These are phyloP conservation scores for Parazoanthus atlanticus DNA, from an alignment of 92 coral and sea anemone species.

Conservation along the genomic window DNA sequence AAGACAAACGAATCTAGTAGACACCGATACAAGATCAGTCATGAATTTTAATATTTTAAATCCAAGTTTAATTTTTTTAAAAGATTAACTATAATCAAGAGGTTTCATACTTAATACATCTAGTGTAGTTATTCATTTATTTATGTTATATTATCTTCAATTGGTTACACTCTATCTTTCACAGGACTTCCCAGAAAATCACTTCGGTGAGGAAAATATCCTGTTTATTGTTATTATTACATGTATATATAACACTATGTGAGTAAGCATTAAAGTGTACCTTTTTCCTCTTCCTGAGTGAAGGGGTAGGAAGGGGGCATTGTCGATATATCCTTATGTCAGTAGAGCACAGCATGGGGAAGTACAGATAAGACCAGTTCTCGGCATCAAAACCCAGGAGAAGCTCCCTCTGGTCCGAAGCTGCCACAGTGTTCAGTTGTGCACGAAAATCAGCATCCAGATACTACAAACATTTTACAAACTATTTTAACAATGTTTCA, in stretches of 20 bases:
- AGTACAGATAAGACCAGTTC: conserved; percentile 79
- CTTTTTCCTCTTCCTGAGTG: conserved; percentile 61
- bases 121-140: too few species aligned
- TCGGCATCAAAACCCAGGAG: conserved; percentile 79
- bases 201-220: too few species aligned
- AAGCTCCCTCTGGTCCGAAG: conserved; percentile 81
- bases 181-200: too few species aligned
- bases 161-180: too few species aligned
- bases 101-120: too few species aligned
- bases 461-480: conserved; percentile 52
- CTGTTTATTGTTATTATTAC: too few species aligned
- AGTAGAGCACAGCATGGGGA: conserved; percentile 85
- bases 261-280: not conserved
- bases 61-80: too few species aligned
- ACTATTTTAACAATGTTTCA: not conserved
- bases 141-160: too few species aligned
- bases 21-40: too few species aligned
- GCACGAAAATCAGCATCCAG: conserved; percentile 90
- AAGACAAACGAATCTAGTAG: too few species aligned
- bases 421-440: conserved; percentile 66
- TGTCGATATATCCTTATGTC: conserved; percentile 91
- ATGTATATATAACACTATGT: not conserved
- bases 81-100: too few species aligned
- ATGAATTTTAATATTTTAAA: too few species aligned
- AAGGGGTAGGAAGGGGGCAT: conserved; percentile 66